A percentile compares a stretch with the other conserved stretches of the same genome.
Evolutionary conservation across 2,888 invertebrate genomes (phyloP).

Genomic region (Callimorpha dominula): DNA sequence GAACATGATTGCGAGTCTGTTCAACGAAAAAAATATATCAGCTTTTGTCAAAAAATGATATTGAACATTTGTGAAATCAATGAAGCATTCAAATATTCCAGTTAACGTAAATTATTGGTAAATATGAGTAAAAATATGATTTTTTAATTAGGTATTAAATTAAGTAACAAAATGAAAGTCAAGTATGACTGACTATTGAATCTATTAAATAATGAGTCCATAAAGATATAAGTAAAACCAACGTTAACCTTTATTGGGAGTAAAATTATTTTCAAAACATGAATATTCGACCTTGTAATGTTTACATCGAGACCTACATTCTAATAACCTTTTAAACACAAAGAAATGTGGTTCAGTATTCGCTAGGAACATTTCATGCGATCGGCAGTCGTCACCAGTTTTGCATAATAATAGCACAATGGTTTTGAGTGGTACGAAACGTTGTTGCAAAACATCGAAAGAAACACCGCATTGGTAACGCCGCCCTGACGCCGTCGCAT

Average conservation of each 20-base stretch:
- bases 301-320: slow-evolving; percentile 75
- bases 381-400: slow-evolving; percentile 69
- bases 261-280: slow-evolving; percentile 60
- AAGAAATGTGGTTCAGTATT: slow-evolving; percentile 73
- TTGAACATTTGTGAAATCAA: not conserved
- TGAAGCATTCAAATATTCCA: too few species aligned
- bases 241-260: slow-evolving; percentile 15
- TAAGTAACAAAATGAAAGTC: not conserved
- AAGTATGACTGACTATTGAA: not conserved
- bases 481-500: slow-evolving; percentile 65
- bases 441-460: slow-evolving; percentile 76
- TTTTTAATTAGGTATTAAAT: not conserved
- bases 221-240: not conserved
- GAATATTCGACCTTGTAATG: slow-evolving; percentile 70
- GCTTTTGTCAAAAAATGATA: not conserved
- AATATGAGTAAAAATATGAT: not conserved
- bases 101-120: not conserved
- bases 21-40: slow-evolving; percentile 2
- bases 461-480: slow-evolving; percentile 70
- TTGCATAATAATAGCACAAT: slow-evolving; percentile 85
- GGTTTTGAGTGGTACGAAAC: slow-evolving; percentile 60
- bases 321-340: slow-evolving; percentile 81
- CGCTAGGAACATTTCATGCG: slow-evolving; percentile 69
- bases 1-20: slow-evolving; percentile 10
- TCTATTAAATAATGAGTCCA: not conserved